phyloP scores from a whole-genome alignment of 2,888 invertebrate genomes.

The Galerucella calmariensis region DNA sequence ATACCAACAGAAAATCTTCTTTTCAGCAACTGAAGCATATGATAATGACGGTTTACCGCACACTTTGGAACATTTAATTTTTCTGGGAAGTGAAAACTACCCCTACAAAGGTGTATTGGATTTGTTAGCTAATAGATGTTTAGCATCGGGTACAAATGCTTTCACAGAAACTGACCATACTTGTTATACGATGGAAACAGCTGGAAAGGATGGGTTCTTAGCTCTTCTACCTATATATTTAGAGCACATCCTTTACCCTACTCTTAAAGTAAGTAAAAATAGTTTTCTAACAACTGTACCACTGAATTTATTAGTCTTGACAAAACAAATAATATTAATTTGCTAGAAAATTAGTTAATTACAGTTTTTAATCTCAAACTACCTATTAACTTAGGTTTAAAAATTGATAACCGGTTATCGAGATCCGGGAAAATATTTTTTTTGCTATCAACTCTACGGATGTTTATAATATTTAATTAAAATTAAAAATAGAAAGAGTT shows the following conservation, averaged over 20 bases:
- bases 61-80: slow-evolving; percentile 91
- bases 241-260: slow-evolving; percentile 89
- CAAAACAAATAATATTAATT: no score
- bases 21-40: slow-evolving; percentile 86
- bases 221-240: slow-evolving; percentile 88
- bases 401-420: background rate
- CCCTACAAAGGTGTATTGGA: slow-evolving; percentile 92
- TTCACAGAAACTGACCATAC: slow-evolving; percentile 91
- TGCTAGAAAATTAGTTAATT: no score
- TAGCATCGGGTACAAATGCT: slow-evolving; percentile 93
- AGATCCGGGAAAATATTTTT: background rate
- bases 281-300: no score
- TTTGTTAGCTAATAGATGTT: slow-evolving; percentile 86
- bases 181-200: slow-evolving; percentile 89
- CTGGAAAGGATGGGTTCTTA: slow-evolving; percentile 87
- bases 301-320: no score
- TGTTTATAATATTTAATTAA: background rate
- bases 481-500: background rate
- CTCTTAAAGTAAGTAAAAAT: slow-evolving; percentile 70
- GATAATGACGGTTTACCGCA: slow-evolving; percentile 94
- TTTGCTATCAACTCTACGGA: background rate
- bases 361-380: no score
- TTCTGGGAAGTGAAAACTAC: slow-evolving; percentile 89
- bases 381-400: background rate
- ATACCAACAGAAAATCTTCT: background rate